Conservation (phyloP, 2,888 invertebrate species). For the Epirrhoe alternata region DNA sequence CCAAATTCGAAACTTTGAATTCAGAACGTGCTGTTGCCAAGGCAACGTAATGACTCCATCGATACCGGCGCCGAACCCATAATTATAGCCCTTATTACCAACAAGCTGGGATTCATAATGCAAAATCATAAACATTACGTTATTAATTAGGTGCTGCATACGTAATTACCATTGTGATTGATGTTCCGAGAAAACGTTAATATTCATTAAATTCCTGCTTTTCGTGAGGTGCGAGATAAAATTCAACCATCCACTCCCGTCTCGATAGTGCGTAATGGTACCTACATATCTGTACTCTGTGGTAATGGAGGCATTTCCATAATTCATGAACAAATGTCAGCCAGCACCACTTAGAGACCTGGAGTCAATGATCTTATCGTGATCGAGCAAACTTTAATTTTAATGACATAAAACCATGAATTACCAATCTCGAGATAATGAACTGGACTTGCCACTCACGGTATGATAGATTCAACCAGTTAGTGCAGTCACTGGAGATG, state of each 20-base stretch:
- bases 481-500: not conserved
- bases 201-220: conserved; percentile 29
- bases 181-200: conserved; percentile 27
- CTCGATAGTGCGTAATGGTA: conserved; percentile 13
- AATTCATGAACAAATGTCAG: conserved; percentile 20
- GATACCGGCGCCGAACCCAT: conserved; percentile 13
- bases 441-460: not conserved
- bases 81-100: conserved; percentile 8
- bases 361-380: conserved; percentile 1
- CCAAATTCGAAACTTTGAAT: conserved; percentile 57
- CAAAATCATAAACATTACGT: conserved; percentile 9
- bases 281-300: too few species aligned
- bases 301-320: conserved; percentile 14
- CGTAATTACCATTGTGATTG: conserved; percentile 28
- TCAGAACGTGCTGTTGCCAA: conserved; percentile 60
- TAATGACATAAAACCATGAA: conserved; percentile 12
- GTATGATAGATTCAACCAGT: conserved; percentile 1
- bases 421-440: not conserved
- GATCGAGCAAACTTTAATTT: conserved; percentile 14
- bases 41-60: conserved; percentile 50
- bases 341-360: conserved; percentile 7
- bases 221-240: conserved; percentile 14
- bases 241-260: conserved; percentile 4
- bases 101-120: conserved; percentile 7
- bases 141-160: conserved; percentile 35